phyloP scores from a whole-genome alignment of 2,888 invertebrate species.

The Clepsis dumicolana region DNA sequence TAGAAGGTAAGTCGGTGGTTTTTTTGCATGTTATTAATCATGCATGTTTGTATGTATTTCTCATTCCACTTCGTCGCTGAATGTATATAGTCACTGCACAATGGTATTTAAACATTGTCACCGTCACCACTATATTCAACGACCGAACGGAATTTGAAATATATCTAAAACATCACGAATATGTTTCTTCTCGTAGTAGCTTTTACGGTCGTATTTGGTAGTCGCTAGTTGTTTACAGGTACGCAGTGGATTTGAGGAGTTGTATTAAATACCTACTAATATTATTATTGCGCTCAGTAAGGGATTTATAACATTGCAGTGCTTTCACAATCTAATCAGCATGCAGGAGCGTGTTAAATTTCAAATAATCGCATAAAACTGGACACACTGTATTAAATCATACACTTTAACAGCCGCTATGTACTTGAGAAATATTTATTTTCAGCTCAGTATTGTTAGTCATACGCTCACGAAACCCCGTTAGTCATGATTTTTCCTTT shows the following conservation, averaged over 20 bases:
- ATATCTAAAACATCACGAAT: neutral
- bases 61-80: slow-evolving; percentile 14
- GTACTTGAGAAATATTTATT: slow-evolving; percentile 58
- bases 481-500: slow-evolving; percentile 52
- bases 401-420: slow-evolving; percentile 44
- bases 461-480: slow-evolving; percentile 53
- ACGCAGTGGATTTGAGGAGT: slow-evolving; percentile 7
- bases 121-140: neutral
- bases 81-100: neutral
- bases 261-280: slow-evolving; percentile 25
- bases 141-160: neutral
- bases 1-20: slow-evolving; percentile 52
- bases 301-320: slow-evolving; percentile 29
- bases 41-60: slow-evolving; percentile 43
- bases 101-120: neutral
- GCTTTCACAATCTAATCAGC: slow-evolving; percentile 40
- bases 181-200: slow-evolving; percentile 11
- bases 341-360: slow-evolving; percentile 17
- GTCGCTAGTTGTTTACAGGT: slow-evolving; percentile 34
- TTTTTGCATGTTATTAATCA: slow-evolving; percentile 42
- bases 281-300: slow-evolving; percentile 37
- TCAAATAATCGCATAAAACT: slow-evolving; percentile 12
- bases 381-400: slow-evolving; percentile 46
- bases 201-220: slow-evolving; percentile 3
- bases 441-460: slow-evolving; percentile 58